Evolutionary conservation across 1,140 invertebrate species (phyloP), one percentile per base, ranked within the genome.

Genomic region (Panonychus citri): DNA sequence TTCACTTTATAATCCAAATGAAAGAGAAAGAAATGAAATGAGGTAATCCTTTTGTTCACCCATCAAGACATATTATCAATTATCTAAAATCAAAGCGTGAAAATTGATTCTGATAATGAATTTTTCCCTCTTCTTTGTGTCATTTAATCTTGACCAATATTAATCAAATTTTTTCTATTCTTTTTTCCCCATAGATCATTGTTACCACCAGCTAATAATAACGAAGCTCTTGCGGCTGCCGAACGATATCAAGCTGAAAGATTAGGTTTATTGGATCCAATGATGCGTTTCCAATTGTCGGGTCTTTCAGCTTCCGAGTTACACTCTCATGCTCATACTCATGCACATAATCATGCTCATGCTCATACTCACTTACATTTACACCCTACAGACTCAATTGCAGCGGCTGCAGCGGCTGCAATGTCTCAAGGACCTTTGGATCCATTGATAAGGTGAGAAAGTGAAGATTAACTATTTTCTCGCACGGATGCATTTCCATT

Each of bases 361-460:
- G 67, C 71, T 30, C 74, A 90, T 75, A 83, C 83, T 62, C 84
- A 86, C 75, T 79, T 86, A 66, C 84, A 87, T 73, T 77, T 86
- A 66, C 83, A 85, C 73, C 81, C 80, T 63, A 64, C 69, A 46
- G 81, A 81, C 67, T 81, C 59, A 42, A 62, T 63, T 24, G 65
- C 67, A 57, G 63, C 63, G 30, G 69, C 73, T 25, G 72, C 73
- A 48, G 77, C 75, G 27, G 72, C 73, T 53, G 77, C 77, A 62
- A 80, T 65, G 56, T 62, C 77, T 75, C 49, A 51, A 17, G 24
- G 24, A 17, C 49, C 49, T 30, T 24, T 51, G 15, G 49, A 51
- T 51, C 49, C 49, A 30, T 21, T 19, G 49, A 51, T 46, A n/a
- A 46, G 43, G 43, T 46, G 19, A 46, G 39, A 40, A 40, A 17